Base-by-base conservation (phyloP, 2,888 invertebrate species). In the Agrochola macilenta region DNA sequence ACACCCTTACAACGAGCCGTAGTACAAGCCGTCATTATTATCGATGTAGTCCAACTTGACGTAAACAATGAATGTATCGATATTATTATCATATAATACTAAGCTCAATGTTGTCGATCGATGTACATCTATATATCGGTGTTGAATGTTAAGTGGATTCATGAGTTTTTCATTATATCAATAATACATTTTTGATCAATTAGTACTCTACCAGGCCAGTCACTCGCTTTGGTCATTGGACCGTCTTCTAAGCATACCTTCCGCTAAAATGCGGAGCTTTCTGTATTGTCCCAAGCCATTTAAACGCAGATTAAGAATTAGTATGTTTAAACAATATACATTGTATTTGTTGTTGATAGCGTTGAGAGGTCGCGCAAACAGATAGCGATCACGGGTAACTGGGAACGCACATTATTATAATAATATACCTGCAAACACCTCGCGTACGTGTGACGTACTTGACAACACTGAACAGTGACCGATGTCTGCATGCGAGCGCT, bases 31-130 rank as follows among this genome's bases (percentile, higher is more conserved):
- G 61, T 66, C 64, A 69, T 75, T 60, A 52, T 74, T 69, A 69
- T 61, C 70, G 26, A 49, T 87, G 76, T 81, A 79, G 17, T 58
- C 70, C 78, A 66, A 63, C 65, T n/a, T 78, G 49, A 76, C 76
- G 66, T 69, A 77, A 76, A 68, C 78, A 65, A 61, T 80, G 23
- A 82, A 81, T 79, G 75, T 86, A 81, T 84, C 76, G 73, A 86
- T 83, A 86, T 83, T 83, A 86, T 63, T 74, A 81, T 74, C 71
- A 61, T 74, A 64, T 68, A 65, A 74, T 82, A 81, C 69, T 87
- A 77, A 68, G 49, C 76, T 90, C 78, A 77, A 82, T 90, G 89
- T 90, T 87, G 89, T 90, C 60, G 71, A 87, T 90, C 86, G 83
- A 86, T 90, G 90, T 90, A 83, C 79, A 85, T 79, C 83, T 83